Evolutionary conservation across 2,113 vertebrate species (phyloP).

Genomic region (Agelaius tricolor): DNA sequence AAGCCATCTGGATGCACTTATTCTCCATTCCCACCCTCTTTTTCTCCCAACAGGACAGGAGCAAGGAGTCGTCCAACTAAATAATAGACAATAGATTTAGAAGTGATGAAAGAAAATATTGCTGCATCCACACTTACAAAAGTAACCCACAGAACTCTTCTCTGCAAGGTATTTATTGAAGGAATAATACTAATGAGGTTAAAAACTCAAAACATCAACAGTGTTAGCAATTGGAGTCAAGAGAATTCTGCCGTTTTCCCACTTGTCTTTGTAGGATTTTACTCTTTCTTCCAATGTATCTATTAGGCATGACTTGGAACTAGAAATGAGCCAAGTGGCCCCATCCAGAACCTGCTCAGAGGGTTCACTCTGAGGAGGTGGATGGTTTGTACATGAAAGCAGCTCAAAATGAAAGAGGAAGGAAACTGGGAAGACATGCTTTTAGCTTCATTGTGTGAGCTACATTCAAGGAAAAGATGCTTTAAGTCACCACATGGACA

Average conservation of each 20-base stretch:
- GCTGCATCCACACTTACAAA: not conserved
- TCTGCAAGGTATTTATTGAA: conserved; percentile 35
- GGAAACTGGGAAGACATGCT: not conserved
- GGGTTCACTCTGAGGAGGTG: not conserved
- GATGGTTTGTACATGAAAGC: not conserved
- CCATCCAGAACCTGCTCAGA: not conserved
- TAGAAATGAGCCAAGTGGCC: not conserved
- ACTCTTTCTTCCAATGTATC: not conserved
- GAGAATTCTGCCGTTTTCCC: not conserved
- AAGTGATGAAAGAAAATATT: conserved; percentile 35
- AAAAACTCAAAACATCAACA: conserved; percentile 22
- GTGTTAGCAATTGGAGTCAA: not conserved
- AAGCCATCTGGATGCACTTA: conserved; percentile 54
- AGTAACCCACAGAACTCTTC: not conserved
- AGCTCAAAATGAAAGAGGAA: conserved; percentile 1
- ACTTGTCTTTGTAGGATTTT: not conserved
- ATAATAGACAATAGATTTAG: conserved; percentile 32
- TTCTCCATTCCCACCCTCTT: conserved; percentile 1
- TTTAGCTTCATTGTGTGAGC: not conserved
- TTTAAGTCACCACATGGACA: not conserved
- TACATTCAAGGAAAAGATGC: not conserved
- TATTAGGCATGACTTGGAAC: not conserved
- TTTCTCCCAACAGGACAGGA: conserved; percentile 35
- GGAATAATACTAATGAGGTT: conserved; percentile 21
- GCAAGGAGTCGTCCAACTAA: not conserved